These are phyloP conservation scores for Netelia fuscicornis DNA, from an alignment of 2,888 invertebrate genomes.

Conservation along the genomic window DNA sequence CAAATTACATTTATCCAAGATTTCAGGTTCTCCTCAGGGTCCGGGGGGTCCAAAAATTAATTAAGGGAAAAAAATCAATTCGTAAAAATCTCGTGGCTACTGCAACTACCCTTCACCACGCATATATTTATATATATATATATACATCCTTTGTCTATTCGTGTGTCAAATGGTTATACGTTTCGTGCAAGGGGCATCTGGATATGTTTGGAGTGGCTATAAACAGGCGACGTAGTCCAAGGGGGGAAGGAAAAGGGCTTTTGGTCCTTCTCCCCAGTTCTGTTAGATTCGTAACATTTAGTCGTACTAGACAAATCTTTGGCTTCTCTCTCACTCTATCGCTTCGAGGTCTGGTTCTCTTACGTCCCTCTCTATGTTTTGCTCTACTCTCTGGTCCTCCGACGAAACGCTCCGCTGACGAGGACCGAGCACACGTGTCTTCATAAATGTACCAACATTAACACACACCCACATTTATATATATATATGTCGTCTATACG, in stretches of 20 bases:
- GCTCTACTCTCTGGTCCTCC: slow-evolving; percentile 22
- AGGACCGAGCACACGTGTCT: slow-evolving; percentile 54
- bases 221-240: slow-evolving; percentile 53
- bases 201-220: slow-evolving; percentile 60
- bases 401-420: slow-evolving; percentile 53
- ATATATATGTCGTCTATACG: background rate
- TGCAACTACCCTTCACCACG: background rate
- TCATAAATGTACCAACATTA: slow-evolving; percentile 10
- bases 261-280: slow-evolving; percentile 53
- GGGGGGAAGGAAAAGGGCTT: slow-evolving; percentile 50
- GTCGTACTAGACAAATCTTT: background rate
- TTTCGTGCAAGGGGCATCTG: slow-evolving; percentile 58
- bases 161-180: background rate
- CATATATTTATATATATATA: background rate
- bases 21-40: background rate
- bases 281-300: slow-evolving; percentile 25
- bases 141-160: background rate
- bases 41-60: slow-evolving; percentile 27
- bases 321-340: background rate
- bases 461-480: background rate
- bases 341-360: slow-evolving; percentile 12
- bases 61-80: slow-evolving; percentile 53
- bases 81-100: slow-evolving; percentile 18
- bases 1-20: background rate
- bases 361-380: background rate